Percentiles rank a stretch among this genome's conserved stretches.
These are phyloP conservation scores for Hafferia zeledoni DNA, from an alignment of 2,797 vertebrate genomes.

Conservation along the genomic window DNA sequence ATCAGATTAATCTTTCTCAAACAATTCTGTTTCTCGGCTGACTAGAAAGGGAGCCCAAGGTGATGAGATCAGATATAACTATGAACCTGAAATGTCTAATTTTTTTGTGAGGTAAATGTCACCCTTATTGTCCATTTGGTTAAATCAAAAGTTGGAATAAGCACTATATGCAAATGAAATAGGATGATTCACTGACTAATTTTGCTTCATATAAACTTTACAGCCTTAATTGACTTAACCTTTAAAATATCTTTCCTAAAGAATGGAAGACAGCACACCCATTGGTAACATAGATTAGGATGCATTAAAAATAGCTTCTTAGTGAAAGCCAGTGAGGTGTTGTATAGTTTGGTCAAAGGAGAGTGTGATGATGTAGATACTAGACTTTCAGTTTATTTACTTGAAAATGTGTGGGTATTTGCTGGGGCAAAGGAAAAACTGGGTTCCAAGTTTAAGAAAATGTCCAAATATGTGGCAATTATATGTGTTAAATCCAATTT, in stretches of 20 bases:
- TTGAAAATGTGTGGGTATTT: background rate
- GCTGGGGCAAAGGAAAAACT: background rate
- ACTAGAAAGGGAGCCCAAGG: background rate
- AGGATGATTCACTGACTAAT: slow-evolving; percentile 11
- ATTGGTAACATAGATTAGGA: background rate
- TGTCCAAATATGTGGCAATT: background rate
- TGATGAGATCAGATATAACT: background rate
- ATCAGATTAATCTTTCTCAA: background rate
- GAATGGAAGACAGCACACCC: background rate
- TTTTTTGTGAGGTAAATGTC: background rate
- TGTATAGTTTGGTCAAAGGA: background rate
- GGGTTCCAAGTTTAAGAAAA: background rate
- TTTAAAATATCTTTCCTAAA: slow-evolving; percentile 6
- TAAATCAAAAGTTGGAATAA: background rate
- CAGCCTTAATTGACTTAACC: slow-evolving; percentile 26
- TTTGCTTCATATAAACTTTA: slow-evolving; percentile 5
- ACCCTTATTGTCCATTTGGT: background rate
- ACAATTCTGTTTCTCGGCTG: background rate
- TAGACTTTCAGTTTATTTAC: background rate
- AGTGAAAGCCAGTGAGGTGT: background rate
- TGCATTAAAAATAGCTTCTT: background rate
- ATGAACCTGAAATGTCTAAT: background rate
- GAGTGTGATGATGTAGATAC: background rate
- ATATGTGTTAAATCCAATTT: slow-evolving; percentile 43
- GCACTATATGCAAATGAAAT: background rate